Base-by-base conservation (phyloP, 1,140 invertebrate species). In the Atopsyche davidsoni region DNA sequence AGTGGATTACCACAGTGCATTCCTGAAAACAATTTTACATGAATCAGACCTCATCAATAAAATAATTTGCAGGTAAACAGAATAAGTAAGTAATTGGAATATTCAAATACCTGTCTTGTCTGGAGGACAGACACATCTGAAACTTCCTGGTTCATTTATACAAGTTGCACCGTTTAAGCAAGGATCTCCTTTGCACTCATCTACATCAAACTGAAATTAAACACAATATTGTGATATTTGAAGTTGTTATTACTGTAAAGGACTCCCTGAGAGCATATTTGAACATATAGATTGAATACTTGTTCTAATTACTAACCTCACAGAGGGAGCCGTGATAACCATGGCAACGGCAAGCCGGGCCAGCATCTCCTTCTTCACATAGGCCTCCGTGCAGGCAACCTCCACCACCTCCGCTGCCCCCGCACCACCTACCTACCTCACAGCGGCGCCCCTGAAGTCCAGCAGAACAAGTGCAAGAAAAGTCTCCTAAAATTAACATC, bases 161-260 rank as follows among this genome's bases (percentile, higher is more conserved):
- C 87, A 89, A 3, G 79, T 86, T 1, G 85, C 86, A 2, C 82
- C 82, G 62, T 86, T 83, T 19, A 80, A 72, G 64, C 86, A 88
- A 0, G 86, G 85, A 43, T 72, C 75, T 10, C 75, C 75, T 57
- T 83, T 78, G 58, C 85, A 87, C 60, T 87, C 85, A 57, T 86
- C 77, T 1, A 86, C 62, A 57, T 87, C 85, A n/a, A 70, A 67
- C 51, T 55, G 35, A 11, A 52, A 52, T n/a, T 31, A 2, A 45
- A 31, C 24, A 13, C 25, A 41, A 23, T 18, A 66, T 63, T 28
- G 6, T 28, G 25, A 7, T 28, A n/a, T 28, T 7, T 6, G 6
- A 28, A 28, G 6, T 28, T 28, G 25, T 28, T 28, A 28, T 7
- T 9, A 22, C 23, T 44, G 24, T 6, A 44, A 31, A 13, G 6